Evolutionary conservation across 2,797 vertebrate species (phyloP), one percentile per base, ranked within the genome.

Genomic region (Gallinago solitaria): DNA sequence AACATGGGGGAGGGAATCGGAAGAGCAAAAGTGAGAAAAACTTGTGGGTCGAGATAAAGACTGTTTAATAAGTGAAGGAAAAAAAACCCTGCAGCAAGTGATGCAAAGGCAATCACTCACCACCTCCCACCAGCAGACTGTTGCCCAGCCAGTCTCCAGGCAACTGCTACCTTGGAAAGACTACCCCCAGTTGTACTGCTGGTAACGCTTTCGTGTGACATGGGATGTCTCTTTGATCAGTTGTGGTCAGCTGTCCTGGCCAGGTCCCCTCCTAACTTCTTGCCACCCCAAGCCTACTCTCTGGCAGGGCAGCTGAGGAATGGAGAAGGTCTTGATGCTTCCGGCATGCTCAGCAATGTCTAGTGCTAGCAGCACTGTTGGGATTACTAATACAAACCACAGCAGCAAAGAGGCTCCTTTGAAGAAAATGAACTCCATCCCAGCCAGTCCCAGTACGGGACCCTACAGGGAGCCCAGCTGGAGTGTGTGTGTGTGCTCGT

Each of bases 71-170:
- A 90, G n/a, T n/a, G 48, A 90, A 35, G 11, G 75, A 25, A 41
- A 57, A 57, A 92, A 17, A 39, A 8, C 1, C 53, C 39, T 70
- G 41, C 35, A 63, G 19, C 39, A 67, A 90, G 56, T 71, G 83
- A 91, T 80, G 85, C 27, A 73, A 87, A 85, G 63, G 60, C 95
- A 91, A 32, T 60, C 78, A 56, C 70, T 89, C 71, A 96, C 85
- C 69, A 90, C 85, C 83, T 96, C 92, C 90, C 73, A 93, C 76
- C 57, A 90, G 64, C 92, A 95, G 73, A 60, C 88, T 87, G 91
- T 56, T 91, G 77, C 88, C 73, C 79, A 91, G 64, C 27, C 64
- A 86, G 88, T 90, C 56, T 96, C 85, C 85, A 96, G 85, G 92
- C 92, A 93, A 91, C 92, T 86, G 48, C 39, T 60, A 85, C 50